Conservation (phyloP, 2,113 vertebrate species). For the Pollachius pollachius region DNA sequence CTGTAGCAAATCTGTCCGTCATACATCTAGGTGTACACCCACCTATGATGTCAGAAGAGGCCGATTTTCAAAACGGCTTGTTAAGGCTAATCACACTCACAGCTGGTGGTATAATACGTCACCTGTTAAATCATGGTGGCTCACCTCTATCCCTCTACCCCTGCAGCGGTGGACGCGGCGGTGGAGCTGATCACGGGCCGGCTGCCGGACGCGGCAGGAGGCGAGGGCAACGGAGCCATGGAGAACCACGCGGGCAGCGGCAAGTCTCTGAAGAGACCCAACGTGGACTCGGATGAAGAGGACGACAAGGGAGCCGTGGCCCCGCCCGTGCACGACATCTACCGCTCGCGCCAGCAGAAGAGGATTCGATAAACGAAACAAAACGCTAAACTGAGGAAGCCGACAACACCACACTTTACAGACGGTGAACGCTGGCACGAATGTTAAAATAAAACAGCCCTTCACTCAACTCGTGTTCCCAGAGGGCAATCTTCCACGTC, state of each 20-base stretch:
- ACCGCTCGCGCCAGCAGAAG: conserved; percentile 96
- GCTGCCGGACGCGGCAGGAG: conserved; percentile 79
- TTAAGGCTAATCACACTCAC: too few relatives aligned
- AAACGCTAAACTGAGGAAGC: too few relatives aligned
- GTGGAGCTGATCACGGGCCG: conserved; percentile 90
- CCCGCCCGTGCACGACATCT: conserved; percentile 96
- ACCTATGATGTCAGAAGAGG: too few relatives aligned
- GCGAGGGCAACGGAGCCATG: conserved; percentile 90
- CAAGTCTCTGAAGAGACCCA: conserved; percentile 94
- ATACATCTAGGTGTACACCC: background rate
- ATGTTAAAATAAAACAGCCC: conserved; percentile 39
- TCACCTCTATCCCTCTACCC: background rate
- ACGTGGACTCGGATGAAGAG: conserved; percentile 94
- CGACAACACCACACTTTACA: background rate
- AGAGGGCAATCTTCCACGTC: conserved; percentile 23
- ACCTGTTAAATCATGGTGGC: background rate
- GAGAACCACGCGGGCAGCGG: conserved; percentile 82
- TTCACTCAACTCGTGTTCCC: conserved; percentile 21
- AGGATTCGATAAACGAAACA: conserved; percentile 84
- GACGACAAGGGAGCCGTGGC: conserved; percentile 96
- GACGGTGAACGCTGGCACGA: conserved; percentile 36
- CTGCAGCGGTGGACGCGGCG: conserved; percentile 90
- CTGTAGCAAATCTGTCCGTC: too few relatives aligned
- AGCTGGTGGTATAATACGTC: background rate
- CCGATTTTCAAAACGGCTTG: too few relatives aligned